phyloP scores from a whole-genome alignment of 2,113 vertebrate species.

The Paradoxurus hermaphroditus region DNA sequence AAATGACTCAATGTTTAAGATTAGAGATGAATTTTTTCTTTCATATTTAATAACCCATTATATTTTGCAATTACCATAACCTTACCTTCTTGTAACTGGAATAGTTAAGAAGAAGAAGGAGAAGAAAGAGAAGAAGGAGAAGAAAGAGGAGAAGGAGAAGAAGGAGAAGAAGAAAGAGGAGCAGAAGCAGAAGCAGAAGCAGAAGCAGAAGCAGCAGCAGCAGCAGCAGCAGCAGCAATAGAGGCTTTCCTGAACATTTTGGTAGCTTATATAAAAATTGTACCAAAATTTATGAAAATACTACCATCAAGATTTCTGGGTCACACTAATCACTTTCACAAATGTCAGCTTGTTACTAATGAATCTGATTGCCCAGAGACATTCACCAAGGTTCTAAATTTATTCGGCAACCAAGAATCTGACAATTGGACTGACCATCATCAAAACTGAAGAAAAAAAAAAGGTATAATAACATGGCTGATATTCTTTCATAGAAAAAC shows the following conservation, averaged over 20 bases:
- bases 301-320: neutral
- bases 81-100: neutral
- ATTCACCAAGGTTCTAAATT: neutral
- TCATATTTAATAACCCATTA: conserved; percentile 10
- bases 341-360: neutral
- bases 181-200: accelerated
- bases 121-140: too few relatives aligned
- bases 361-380: neutral
- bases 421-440: neutral
- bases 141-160: accelerated
- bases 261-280: conserved; percentile 15
- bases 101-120: neutral
- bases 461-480: neutral
- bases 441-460: conserved; percentile 10
- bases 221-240: neutral
- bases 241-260: neutral
- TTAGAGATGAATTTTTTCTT: neutral
- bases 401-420: neutral
- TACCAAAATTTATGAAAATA: neutral
- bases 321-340: neutral
- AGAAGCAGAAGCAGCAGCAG: neutral
- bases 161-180: accelerated
- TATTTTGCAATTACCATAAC: neutral
- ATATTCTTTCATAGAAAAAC: conserved; percentile 43
- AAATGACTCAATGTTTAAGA: conserved; percentile 12